Conservation (phyloP, 2,888 invertebrate genomes). For the Rhimphoctona megacephalus region DNA sequence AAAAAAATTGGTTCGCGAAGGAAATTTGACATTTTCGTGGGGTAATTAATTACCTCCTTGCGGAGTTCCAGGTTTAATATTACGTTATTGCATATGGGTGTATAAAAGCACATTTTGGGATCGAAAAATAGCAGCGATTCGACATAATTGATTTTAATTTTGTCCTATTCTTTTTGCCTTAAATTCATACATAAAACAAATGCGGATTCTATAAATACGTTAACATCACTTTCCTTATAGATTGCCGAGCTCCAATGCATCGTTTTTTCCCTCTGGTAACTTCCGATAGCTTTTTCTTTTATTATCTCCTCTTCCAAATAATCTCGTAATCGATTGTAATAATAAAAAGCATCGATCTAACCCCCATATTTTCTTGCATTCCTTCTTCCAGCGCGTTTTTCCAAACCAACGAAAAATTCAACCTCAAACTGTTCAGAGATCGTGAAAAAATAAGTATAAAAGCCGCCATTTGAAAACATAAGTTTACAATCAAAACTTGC, state of each 20-base stretch:
- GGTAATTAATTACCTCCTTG: too few species aligned
- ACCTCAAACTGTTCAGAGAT: not conserved
- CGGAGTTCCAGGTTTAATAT: too few species aligned
- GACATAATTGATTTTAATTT: too few species aligned
- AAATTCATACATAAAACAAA: too few species aligned
- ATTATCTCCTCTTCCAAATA: not conserved
- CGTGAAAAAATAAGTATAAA: too few species aligned
- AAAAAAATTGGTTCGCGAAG: too few species aligned
- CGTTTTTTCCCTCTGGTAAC: not conserved
- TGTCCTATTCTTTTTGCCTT: too few species aligned
- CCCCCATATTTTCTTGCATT: not conserved
- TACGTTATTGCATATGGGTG: too few species aligned
- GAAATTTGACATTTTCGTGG: too few species aligned
- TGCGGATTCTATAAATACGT: too few species aligned
- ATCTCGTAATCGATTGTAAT: not conserved
- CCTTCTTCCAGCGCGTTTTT: not conserved
- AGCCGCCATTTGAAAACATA: not conserved
- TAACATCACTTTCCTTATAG: not conserved
- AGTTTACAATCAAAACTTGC: not conserved
- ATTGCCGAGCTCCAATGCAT: not conserved
- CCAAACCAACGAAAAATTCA: not conserved
- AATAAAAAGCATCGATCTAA: not conserved
- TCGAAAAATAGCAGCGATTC: too few species aligned
- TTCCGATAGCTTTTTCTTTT: not conserved
- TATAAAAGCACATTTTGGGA: too few species aligned